Conservation (phyloP, 2,797 vertebrate genomes). For the Nothura maculosa region DNA sequence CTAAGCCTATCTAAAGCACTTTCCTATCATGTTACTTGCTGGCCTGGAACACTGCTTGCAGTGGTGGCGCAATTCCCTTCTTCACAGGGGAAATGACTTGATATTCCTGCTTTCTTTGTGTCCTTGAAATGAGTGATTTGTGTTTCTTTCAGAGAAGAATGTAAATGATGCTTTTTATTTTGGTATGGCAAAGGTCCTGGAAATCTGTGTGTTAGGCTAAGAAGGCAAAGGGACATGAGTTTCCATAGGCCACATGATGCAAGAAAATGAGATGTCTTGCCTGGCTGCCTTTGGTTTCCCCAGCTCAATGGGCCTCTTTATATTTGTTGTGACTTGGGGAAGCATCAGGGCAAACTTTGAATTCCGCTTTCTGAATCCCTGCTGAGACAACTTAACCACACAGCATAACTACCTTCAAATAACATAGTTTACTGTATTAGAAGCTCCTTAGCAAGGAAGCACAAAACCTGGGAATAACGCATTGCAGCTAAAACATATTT, state of each 20-base stretch:
- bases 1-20: neutral
- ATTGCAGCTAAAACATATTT: neutral
- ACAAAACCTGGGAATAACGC: neutral
- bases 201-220: neutral
- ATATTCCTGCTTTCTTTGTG: neutral
- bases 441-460: neutral
- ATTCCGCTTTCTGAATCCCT: neutral
- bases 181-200: neutral
- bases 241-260: neutral
- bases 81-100: neutral
- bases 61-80: neutral
- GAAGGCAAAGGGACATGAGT: neutral
- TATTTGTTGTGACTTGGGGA: neutral
- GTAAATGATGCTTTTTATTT: neutral
- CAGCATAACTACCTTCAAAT: neutral
- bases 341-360: neutral
- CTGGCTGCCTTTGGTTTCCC: neutral
- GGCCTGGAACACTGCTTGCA: neutral
- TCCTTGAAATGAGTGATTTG: neutral
- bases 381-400: neutral
- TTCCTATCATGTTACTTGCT: neutral
- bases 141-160: neutral
- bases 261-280: neutral
- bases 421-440: neutral
- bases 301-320: neutral